Base-by-base conservation (phyloP, 2,888 invertebrate species). In the Phania funesta region DNA sequence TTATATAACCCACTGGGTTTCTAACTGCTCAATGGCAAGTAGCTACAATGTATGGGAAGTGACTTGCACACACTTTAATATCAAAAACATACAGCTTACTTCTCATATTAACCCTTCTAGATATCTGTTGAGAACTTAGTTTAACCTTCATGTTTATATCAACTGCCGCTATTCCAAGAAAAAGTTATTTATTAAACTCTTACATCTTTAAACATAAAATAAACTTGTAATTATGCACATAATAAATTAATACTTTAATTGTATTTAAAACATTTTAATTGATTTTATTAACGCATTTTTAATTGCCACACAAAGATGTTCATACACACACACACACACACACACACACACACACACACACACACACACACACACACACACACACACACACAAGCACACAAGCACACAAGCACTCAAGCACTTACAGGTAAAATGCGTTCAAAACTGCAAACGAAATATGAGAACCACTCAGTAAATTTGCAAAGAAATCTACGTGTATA, bases 251-350 rank as follows among this genome's bases (percentile, higher is more conserved):
- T 74, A 65, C 46, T 74, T 74, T 74, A 74, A 74, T 74, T 64
- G 26, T 29, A 20, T 26, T 52, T 62, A 44, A 76, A 73, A 62
- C 50, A 60, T 60, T 79, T 73, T 68, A 73, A 73, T 79, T 71
- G 62, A 67, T 50, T 80, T 80, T 60, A 67, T 74, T 68, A 80
- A 74, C 67, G 79, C 73, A 68, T 68, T 60, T 67, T 80, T 22
- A 35, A 8, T 38, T 60, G 29, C 24, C 46, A 24, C 16, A 76
- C 60, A 58, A 35, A n/a, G 35, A 48, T 29, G 60, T 71, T 58
- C 48, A 24, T 35, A 58, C 35, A 70, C 16, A 50, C 26, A n/a
- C 32, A 26, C 11, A 26, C 3, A 26, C 3, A 26, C 6, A 26
- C 3, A 26, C 3, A 26, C 6, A 26, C 48, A 24, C 46, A 58